Evolutionary conservation across 2,113 vertebrate genomes (phyloP).

Genomic region (Daphoenositta chrysoptera): DNA sequence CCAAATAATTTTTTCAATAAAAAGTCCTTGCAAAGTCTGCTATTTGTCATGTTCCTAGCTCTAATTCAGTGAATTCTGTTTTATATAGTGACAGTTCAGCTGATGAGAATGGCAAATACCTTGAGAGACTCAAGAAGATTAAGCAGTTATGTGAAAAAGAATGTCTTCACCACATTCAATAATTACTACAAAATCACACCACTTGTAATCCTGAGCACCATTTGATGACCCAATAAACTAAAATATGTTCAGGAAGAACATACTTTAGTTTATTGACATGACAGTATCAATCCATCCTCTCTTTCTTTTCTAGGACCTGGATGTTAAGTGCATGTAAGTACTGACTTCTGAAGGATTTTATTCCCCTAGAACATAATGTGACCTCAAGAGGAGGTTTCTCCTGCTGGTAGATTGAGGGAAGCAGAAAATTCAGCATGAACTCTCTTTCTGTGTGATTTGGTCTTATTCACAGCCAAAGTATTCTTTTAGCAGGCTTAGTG

Average conservation of each 20-base stretch:
- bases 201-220: not conserved
- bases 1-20: constrained; percentile 20
- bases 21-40: not conserved
- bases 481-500: not conserved
- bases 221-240: not conserved
- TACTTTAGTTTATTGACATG: not conserved
- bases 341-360: not conserved
- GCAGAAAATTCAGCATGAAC: not conserved
- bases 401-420: not conserved
- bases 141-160: constrained; percentile 29
- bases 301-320: not conserved
- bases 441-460: not conserved
- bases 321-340: too few relatives aligned
- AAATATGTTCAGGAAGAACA: not conserved
- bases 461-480: not conserved
- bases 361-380: not conserved
- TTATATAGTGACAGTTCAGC: constrained; percentile 1
- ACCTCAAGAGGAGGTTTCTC: not conserved
- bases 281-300: not conserved
- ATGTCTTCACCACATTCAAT: not conserved
- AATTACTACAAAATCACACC: not conserved
- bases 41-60: not conserved
- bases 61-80: constrained; percentile 3
- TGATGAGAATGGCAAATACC: not conserved
- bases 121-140: constrained; percentile 1